These are phyloP conservation scores for Delichon dasypus DNA, from an alignment of 2,797 vertebrate genomes.

Conservation along the genomic window DNA sequence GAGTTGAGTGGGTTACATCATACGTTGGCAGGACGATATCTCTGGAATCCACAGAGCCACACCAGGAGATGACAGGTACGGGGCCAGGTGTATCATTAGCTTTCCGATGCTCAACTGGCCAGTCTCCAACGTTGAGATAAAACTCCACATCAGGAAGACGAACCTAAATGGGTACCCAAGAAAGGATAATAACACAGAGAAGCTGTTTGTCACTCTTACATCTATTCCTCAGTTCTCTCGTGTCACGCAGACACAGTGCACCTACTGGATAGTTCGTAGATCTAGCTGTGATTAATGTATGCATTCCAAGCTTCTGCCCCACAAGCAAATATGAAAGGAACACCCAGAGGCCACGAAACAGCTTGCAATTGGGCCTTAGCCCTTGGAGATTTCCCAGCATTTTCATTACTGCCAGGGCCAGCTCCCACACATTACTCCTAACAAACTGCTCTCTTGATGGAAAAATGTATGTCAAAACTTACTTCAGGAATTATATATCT, in stretches of 20 bases:
- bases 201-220: not conserved
- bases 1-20: slow-evolving; percentile 90
- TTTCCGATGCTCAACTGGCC: slow-evolving; percentile 86
- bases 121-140: slow-evolving; percentile 93
- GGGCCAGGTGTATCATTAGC: slow-evolving; percentile 78
- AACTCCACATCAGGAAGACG: slow-evolving; percentile 88
- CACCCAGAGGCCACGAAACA: not conserved
- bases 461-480: not conserved
- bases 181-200: not conserved
- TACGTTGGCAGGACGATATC: slow-evolving; percentile 93
- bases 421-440: not conserved
- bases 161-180: slow-evolving; percentile 75
- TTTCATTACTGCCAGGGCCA: not conserved
- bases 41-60: slow-evolving; percentile 86
- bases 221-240: not conserved
- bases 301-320: not conserved
- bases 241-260: not conserved
- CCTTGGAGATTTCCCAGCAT: not conserved
- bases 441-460: not conserved
- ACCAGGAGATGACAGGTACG: slow-evolving; percentile 91
- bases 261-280: not conserved
- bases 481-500: not conserved
- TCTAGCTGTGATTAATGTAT: not conserved
- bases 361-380: accelerated
- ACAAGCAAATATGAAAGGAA: not conserved